Conservation (phyloP, 2,113 vertebrate species). For the Anhinga anhinga region DNA sequence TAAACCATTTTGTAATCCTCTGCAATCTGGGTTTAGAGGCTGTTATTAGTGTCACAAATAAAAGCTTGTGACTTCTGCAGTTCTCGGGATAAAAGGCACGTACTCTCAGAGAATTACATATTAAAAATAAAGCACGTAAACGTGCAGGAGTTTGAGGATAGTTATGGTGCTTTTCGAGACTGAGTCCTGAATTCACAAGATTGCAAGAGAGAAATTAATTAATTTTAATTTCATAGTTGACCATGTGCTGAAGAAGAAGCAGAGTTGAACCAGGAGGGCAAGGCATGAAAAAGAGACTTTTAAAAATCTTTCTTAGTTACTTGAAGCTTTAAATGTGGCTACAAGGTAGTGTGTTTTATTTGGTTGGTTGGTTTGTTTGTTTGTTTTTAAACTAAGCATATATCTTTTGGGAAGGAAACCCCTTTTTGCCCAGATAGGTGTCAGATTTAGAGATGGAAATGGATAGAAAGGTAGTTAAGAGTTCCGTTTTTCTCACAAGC, state of each 20-base stretch:
- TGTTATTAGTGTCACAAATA: conserved; percentile 65
- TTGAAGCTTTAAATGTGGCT: neutral
- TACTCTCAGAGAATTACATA: conserved; percentile 1
- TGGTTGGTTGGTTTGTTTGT: neutral
- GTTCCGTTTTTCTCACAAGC: neutral
- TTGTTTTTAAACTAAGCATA: neutral
- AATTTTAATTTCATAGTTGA: neutral
- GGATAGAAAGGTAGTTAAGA: neutral
- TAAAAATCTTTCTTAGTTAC: neutral
- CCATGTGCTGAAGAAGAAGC: neutral
- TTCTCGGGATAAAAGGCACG: neutral
- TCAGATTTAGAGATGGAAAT: neutral
- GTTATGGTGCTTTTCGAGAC: neutral
- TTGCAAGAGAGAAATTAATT: neutral
- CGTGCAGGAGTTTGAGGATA: neutral
- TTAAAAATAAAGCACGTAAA: neutral
- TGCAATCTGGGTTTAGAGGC: conserved; percentile 61
- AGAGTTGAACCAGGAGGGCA: neutral
- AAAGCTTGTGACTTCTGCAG: conserved; percentile 49
- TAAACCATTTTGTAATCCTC: conserved; percentile 66
- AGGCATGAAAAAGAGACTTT: neutral
- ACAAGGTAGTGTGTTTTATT: neutral
- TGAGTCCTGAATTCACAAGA: neutral
- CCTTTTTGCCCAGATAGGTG: neutral
- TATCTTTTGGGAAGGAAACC: neutral